Evolutionary conservation across 1,140 invertebrate species (phyloP).

Genomic region (Tyrophagus putrescentiae): DNA sequence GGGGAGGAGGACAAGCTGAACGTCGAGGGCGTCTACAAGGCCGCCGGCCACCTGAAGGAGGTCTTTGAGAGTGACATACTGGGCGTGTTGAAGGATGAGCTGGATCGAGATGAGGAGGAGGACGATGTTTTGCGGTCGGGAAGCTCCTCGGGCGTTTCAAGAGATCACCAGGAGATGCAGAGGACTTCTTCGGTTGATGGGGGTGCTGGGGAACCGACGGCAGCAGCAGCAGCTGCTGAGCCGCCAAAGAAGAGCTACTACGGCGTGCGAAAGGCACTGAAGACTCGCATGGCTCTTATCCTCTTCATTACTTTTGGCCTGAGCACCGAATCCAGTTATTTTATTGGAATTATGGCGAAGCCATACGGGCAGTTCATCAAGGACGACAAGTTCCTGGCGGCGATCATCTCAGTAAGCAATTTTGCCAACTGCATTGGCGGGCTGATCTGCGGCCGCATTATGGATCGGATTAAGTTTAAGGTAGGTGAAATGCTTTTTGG

Average conservation of each 20-base stretch:
- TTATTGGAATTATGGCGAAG: constrained; percentile 15
- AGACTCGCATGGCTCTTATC: constrained; percentile 11
- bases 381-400: constrained; percentile 18
- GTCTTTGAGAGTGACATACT: constrained; percentile 1
- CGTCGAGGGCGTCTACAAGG: not conserved
- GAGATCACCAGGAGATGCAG: too few species aligned
- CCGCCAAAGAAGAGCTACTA: constrained; percentile 11
- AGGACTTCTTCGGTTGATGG: too few species aligned
- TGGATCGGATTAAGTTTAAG: constrained; percentile 20
- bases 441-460: constrained; percentile 11
- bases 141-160: too few species aligned
- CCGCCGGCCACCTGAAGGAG: not conserved
- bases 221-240: too few species aligned
- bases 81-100: constrained; percentile 5
- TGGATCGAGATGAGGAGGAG: constrained; percentile 15
- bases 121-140: too few species aligned
- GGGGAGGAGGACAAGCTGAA: not conserved
- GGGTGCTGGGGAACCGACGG: too few species aligned
- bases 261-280: constrained; percentile 11
- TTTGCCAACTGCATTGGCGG: constrained; percentile 18
- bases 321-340: constrained; percentile 21
- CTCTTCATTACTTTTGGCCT: constrained; percentile 23
- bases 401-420: constrained; percentile 5
- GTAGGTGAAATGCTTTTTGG: constrained; percentile 2
- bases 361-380: constrained; percentile 20